These are phyloP conservation scores for Amphimedon queenslandica DNA, from an alignment of 37 sponge, comb jelly and placozoan genomes.

Conservation along the genomic window DNA sequence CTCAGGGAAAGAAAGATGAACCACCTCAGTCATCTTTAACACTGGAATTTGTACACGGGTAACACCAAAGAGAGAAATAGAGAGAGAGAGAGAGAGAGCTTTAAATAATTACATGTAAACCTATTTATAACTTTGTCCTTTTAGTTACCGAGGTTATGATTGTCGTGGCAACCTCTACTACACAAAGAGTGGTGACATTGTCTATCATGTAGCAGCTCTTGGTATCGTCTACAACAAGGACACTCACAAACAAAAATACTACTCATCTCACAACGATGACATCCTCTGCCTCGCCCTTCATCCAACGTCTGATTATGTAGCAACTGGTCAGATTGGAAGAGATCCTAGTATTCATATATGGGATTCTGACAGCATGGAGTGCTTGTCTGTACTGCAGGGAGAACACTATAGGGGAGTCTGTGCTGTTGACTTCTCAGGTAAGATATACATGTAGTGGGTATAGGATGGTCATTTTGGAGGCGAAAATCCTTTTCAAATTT, in stretches of 20 bases:
- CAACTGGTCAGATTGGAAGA: slow-evolving; percentile 72
- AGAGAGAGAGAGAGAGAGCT: too few relatives aligned
- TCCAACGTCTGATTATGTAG: slow-evolving; percentile 61
- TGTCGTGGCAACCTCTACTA: slow-evolving; percentile 93
- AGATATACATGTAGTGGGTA: too few relatives aligned
- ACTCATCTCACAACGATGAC: slow-evolving; percentile 89
- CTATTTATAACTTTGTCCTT: slow-evolving; percentile 6
- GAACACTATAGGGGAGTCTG: slow-evolving; percentile 81
- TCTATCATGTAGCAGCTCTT: slow-evolving; percentile 95
- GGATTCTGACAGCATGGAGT: slow-evolving; percentile 77
- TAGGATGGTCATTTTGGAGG: too few relatives aligned
- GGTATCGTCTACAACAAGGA: slow-evolving; percentile 85
- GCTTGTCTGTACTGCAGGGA: slow-evolving; percentile 89
- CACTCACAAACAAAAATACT: slow-evolving; percentile 85
- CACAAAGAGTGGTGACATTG: slow-evolving; percentile 73
- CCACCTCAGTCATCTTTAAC: slow-evolving; percentile 47
- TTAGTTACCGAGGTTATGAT: slow-evolving; percentile 95
- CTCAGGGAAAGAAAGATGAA: slow-evolving; percentile 19
- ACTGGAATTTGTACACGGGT: slow-evolving; percentile 92
- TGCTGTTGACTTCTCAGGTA: slow-evolving; percentile 84
- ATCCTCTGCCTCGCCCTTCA: slow-evolving; percentile 94
- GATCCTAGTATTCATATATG: slow-evolving; percentile 92
- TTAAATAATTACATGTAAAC: slow-evolving; percentile 9
- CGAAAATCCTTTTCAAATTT: too few relatives aligned
- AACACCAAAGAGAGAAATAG: too few relatives aligned